Evolutionary conservation across 1,140 invertebrate species (phyloP), one percentile per base, ranked within the genome.

Genomic region (Neomicropteryx cornuta): DNA sequence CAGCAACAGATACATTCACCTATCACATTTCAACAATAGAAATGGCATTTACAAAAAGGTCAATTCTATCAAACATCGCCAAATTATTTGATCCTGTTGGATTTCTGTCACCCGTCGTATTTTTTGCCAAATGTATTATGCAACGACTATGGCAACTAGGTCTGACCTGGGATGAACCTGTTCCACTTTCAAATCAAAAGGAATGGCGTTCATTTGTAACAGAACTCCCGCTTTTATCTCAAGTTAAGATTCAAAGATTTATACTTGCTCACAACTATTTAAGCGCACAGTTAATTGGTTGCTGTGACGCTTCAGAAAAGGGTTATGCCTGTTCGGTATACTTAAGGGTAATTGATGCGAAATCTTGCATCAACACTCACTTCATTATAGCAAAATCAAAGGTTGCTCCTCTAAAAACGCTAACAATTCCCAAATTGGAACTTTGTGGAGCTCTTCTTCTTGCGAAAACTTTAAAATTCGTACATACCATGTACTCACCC

Each of bases 121-220:
- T 70, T n/a, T 39, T 11, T 8, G 44, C 51, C 3, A 71, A 71
- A 47, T 55, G 70, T 0, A 48, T 70, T 2, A 53, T 71, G 28
- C 67, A 71, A 53, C 43, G 54, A 24, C 16, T 71, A 3, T 66
- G 66, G 64, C 17, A 50, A 14, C 17, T 29, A 18, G 46, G 53
- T 4, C 14, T 58, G 10, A 44, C 44, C 10, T 70, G 66, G 64
- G 66, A 70, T 37, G 46, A 58, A 16, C n/a, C 27, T 5, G 10
- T 60, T 4, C 35, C 49, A n/a, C 4, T 17, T 10, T 36, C 49
- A 3, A 13, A 52, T 6, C 18, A 33, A 39, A 3, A 21, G 19
- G 31, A 50, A 33, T 62, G 52, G 55, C 35, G 18, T 20, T 8
- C 8, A 13, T 27, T 27, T 27, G 23, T 27, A 8, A 8, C 23